Evolutionary conservation across 30 jellyfish, hydroid and myxozoan species (phyloP), one percentile per base, ranked within the genome.

Genomic region (Haliclystus octoradiatus): DNA sequence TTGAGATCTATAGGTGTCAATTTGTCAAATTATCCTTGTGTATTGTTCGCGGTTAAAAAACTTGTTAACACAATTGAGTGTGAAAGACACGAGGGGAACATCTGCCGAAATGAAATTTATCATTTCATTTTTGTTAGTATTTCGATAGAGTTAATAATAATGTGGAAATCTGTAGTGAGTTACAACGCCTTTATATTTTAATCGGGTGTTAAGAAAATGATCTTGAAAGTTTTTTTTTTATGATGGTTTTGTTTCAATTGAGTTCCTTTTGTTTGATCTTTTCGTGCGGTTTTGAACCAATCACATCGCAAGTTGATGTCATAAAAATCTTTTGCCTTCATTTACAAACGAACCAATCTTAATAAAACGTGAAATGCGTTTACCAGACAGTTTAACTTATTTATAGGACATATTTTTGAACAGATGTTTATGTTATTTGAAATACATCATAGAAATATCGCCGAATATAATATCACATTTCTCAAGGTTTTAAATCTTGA

Each of bases 1-100:
- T n/a, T n/a, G n/a, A n/a, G n/a, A n/a, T n/a, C n/a, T n/a, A 40
- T 40, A 40, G 57, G 57, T 40, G 57, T 40, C 57, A 40, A 40
- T 40, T 40, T 40, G 57, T 19, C 57, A 40, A 40, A 40, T 40
- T 40, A 40, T 40, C 14, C 19, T 5, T 40, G 9, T 40, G 57
- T 9, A 19, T 19, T 40, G 57, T 40, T 40, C 57, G 57, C 57
- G 57, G 57, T 40, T 19, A 19, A 40, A 19, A 19, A 40, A 9
- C 9, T 40, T n/a, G n/a, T 40, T 40, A 9, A 40, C 57, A 40
- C 57, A 9, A 40, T 19, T 9, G 19, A 5, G 57, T 40, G 57
- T 40, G 19, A 40, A 19, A 5, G 57, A 19, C 57, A 40, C 57
- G 14, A 9, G 57, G 57, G 57, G 19, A 40, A 40, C 57, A 40